Percentiles rank a stretch among this genome's conserved stretches.
Conservation (phyloP, 2,797 vertebrate genomes). For the Chaunax sp. region DNA sequence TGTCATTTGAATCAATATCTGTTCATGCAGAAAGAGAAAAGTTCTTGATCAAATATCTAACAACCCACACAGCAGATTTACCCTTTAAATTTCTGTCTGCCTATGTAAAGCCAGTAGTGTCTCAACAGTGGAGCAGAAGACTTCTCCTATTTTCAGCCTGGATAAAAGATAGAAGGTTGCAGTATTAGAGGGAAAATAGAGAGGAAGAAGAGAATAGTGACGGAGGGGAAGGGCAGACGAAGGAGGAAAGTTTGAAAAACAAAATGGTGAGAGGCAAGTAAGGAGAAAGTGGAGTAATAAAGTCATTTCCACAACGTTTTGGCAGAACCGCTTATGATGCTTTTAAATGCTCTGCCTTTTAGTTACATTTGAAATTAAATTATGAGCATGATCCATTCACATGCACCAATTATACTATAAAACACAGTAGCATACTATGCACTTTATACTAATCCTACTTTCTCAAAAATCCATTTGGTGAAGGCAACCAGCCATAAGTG, state of each 20-base stretch:
- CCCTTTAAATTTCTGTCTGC: slow-evolving; percentile 22
- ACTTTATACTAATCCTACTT: slow-evolving; percentile 58
- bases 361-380: slow-evolving; percentile 56
- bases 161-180: slow-evolving; percentile 12
- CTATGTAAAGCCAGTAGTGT: neutral
- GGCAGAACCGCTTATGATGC: slow-evolving; percentile 35
- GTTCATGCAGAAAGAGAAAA: neutral
- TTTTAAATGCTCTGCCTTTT: slow-evolving; percentile 38
- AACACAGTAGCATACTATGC: slow-evolving; percentile 23
- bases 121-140: neutral
- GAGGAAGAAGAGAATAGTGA: slow-evolving; percentile 15
- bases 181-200: slow-evolving; percentile 2
- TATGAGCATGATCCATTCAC: slow-evolving; percentile 52
- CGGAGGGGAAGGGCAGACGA: slow-evolving; percentile 10
- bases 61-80: slow-evolving; percentile 11
- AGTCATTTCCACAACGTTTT: slow-evolving; percentile 55
- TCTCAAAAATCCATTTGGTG: slow-evolving; percentile 62
- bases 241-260: slow-evolving; percentile 14
- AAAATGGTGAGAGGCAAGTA: slow-evolving; percentile 2
- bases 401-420: slow-evolving; percentile 17
- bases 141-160: neutral
- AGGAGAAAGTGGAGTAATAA: slow-evolving; percentile 37
- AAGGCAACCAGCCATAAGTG: slow-evolving; percentile 57
- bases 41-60: slow-evolving; percentile 6
- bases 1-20: neutral